phyloP scores from a whole-genome alignment of 2,888 invertebrate genomes.

The Sisyra terminalis region DNA sequence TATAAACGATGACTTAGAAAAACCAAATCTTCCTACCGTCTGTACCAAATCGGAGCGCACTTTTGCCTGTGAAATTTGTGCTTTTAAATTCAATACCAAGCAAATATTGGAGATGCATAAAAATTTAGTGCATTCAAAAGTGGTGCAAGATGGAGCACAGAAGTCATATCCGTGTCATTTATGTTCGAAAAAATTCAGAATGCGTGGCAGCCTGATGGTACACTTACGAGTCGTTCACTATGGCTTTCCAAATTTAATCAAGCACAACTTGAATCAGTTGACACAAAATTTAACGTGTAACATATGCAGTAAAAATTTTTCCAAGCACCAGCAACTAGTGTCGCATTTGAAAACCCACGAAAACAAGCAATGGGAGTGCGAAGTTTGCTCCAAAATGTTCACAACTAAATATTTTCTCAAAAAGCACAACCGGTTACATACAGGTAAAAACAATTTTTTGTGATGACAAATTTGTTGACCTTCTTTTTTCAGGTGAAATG shows the following conservation, averaged over 20 bases:
- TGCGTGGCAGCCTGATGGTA: conserved; percentile 67
- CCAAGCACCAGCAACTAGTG: conserved; percentile 7
- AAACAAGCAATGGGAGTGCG: conserved; percentile 74
- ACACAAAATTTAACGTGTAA: conserved; percentile 15
- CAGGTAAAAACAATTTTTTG: conserved; percentile 32
- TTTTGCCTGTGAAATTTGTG: conserved; percentile 51
- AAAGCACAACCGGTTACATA: conserved; percentile 75
- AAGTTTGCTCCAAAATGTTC: conserved; percentile 68
- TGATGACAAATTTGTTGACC: conserved; percentile 6
- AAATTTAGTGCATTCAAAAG: conserved; percentile 44
- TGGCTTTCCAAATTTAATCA: conserved; percentile 27
- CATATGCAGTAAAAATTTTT: conserved; percentile 6
- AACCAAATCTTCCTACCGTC: not conserved
- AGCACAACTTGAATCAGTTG: conserved; percentile 11
- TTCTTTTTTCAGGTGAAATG: conserved; percentile 55
- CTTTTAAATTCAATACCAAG: conserved; percentile 49
- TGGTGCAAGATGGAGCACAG: conserved; percentile 21
- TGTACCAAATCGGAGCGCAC: too few relatives aligned
- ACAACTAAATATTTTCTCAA: conserved; percentile 81
- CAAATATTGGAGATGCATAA: conserved; percentile 59
- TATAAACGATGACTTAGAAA: too few relatives aligned
- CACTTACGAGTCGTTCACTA: conserved; percentile 67
- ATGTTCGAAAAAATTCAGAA: conserved; percentile 64
- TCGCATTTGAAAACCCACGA: conserved; percentile 29
- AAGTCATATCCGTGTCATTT: conserved; percentile 50